Percentiles rank a stretch among this genome's conserved stretches.
Conservation (phyloP, 2,113 vertebrate genomes). For the Cettia cetti region DNA sequence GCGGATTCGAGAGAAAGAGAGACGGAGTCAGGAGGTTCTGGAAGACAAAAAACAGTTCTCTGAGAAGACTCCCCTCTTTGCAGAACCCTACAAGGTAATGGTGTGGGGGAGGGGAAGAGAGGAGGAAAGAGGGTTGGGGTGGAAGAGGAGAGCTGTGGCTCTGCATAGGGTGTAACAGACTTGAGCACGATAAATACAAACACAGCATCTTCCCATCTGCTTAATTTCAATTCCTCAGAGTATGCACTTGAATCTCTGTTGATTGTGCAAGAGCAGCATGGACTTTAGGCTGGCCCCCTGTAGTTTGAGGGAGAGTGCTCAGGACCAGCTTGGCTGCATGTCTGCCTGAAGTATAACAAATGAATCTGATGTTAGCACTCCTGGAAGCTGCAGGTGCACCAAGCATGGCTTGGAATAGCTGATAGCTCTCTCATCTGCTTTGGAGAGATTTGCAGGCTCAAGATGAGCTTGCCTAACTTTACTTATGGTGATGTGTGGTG, state of each 20-base stretch:
- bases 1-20: conserved; percentile 86
- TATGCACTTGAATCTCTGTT: not conserved
- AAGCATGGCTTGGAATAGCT: not conserved
- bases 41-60: conserved; percentile 76
- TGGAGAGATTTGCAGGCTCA: not conserved
- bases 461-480: not conserved
- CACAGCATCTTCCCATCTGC: not conserved
- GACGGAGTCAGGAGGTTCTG: conserved; percentile 84
- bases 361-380: not conserved
- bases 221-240: not conserved
- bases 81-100: conserved; percentile 92
- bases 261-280: not conserved
- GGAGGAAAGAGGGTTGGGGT: not conserved
- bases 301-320: not conserved
- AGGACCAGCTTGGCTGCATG: not conserved
- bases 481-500: not conserved
- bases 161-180: not conserved
- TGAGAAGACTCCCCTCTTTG: conserved; percentile 84
- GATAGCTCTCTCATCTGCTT: not conserved
- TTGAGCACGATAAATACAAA: not conserved
- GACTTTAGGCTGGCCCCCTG: not conserved
- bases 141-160: not conserved
- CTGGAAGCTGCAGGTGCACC: not conserved
- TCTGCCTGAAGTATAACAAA: not conserved
- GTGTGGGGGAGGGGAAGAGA: not conserved